Evolutionary conservation across 2,113 vertebrate species (phyloP).

Genomic region (Perca schrenkii): DNA sequence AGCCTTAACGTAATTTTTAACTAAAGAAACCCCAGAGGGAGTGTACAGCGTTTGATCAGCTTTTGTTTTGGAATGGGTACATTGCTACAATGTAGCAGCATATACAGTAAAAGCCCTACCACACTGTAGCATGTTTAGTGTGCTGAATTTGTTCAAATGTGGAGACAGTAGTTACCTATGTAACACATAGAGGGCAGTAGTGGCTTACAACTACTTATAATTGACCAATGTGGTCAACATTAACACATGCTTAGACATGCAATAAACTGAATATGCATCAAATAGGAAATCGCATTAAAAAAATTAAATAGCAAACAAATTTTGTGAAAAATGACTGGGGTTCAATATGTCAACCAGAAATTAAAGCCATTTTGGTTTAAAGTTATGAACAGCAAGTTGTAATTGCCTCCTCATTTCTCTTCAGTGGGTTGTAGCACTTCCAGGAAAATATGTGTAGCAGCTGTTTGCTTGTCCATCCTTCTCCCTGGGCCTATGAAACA

Average conservation of each 20-base stretch:
- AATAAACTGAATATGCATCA: slow-evolving; percentile 15
- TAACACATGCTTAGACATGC: slow-evolving; percentile 11
- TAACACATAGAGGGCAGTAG: slow-evolving; percentile 79
- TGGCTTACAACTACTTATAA: slow-evolving; percentile 42
- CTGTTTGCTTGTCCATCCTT: slow-evolving; percentile 46
- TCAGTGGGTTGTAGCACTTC: slow-evolving; percentile 30
- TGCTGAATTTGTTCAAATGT: slow-evolving; percentile 4
- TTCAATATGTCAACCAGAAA: slow-evolving; percentile 3
- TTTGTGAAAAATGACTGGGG: slow-evolving; percentile 7
- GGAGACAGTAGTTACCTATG: slow-evolving; percentile 43
- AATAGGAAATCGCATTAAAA: slow-evolving; percentile 11
- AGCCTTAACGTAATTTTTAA: slow-evolving; percentile 4
- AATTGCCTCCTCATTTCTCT: slow-evolving; percentile 31
- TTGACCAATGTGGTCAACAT: slow-evolving; percentile 13
- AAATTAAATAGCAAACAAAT: slow-evolving; percentile 6
- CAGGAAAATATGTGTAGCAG: slow-evolving; percentile 40
- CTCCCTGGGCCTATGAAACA: neutral
- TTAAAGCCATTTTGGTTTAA: slow-evolving; percentile 12
- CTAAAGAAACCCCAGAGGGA: neutral
- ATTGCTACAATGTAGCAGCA: neutral
- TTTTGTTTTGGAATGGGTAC: slow-evolving; percentile 32
- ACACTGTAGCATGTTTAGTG: slow-evolving; percentile 5
- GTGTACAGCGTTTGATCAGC: slow-evolving; percentile 14
- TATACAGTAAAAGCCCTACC: neutral
- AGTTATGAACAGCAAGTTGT: neutral